Percentiles rank a stretch among this genome's conserved stretches.
Conservation (phyloP, 1,140 invertebrate species). For the Thrips palmi region DNA sequence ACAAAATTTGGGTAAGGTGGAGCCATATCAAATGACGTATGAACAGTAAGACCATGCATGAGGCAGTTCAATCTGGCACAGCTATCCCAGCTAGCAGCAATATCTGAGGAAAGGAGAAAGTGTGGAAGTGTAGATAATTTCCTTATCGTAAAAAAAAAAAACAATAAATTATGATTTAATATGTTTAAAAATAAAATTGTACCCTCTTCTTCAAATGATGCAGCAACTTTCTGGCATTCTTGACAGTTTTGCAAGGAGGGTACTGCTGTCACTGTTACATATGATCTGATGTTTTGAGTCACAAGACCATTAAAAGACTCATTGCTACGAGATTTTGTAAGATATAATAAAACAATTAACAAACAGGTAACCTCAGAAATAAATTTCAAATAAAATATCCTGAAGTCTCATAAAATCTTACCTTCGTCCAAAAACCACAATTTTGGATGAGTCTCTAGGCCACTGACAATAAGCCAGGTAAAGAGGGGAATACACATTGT, state of each 20-base stretch:
- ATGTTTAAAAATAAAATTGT: too few relatives aligned
- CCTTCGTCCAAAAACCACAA: conserved; percentile 48
- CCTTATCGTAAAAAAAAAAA: conserved; percentile 4
- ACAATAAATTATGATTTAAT: conserved; percentile 12
- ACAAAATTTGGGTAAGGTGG: conserved; percentile 44
- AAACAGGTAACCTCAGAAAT: neutral
- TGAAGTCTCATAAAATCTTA: too few relatives aligned
- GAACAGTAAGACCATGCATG: conserved; percentile 44
- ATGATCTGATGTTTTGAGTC: conserved; percentile 23
- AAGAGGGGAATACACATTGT: conserved; percentile 36
- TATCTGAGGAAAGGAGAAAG: conserved; percentile 21
- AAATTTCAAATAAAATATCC: conserved; percentile 10
- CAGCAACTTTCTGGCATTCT: conserved; percentile 34
- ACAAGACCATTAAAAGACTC: neutral
- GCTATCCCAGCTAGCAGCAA: conserved; percentile 36
- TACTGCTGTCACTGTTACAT: conserved; percentile 32
- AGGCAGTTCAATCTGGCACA: conserved; percentile 38
- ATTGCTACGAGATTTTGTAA: neutral
- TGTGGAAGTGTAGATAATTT: conserved; percentile 6
- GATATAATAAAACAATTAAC: conserved; percentile 6
- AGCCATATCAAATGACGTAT: conserved; percentile 45
- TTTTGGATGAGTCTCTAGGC: conserved; percentile 39
- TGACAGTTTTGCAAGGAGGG: conserved; percentile 39
- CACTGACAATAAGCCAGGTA: conserved; percentile 48
- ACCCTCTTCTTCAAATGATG: conserved; percentile 39